Percentiles rank a stretch among this genome's conserved stretches.
Evolutionary conservation across 2,113 vertebrate species (phyloP).

Genomic region (Chaetodon trifascialis): DNA sequence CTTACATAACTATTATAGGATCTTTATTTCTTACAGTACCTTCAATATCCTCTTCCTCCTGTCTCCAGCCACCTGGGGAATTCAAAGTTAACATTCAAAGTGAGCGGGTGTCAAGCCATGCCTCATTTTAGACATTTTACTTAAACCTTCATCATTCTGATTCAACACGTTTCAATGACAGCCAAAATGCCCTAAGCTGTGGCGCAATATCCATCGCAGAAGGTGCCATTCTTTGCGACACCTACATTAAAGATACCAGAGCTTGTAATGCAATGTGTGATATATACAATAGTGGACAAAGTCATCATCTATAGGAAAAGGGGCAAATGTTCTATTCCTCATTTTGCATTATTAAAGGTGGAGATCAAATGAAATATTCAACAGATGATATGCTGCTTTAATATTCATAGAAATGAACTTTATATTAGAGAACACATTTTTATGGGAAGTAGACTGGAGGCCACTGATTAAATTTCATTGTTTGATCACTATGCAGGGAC

Average conservation of each 20-base stretch:
- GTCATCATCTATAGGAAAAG: conserved; percentile 70
- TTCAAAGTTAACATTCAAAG: conserved; percentile 43
- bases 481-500: conserved; percentile 83
- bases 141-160: conserved; percentile 45
- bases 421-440: conserved; percentile 85
- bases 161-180: conserved; percentile 29
- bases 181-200: conserved; percentile 40
- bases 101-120: conserved; percentile 45
- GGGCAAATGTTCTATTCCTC: conserved; percentile 74
- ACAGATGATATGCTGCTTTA: conserved; percentile 84
- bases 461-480: conserved; percentile 85
- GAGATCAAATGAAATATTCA: conserved; percentile 86
- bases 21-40: not conserved
- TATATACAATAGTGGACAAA: conserved; percentile 67
- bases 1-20: conserved; percentile 54
- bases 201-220: conserved; percentile 12
- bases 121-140: conserved; percentile 49
- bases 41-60: conserved; percentile 13
- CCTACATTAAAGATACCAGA: conserved; percentile 31
- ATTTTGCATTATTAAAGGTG: conserved; percentile 86
- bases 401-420: conserved; percentile 88
- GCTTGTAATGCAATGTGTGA: conserved; percentile 68
- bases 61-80: not conserved
- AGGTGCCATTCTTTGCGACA: conserved; percentile 49
- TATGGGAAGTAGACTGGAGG: conserved; percentile 81